These are phyloP conservation scores for Conger conger DNA, from an alignment of 2,113 vertebrate species.

Conservation along the genomic window DNA sequence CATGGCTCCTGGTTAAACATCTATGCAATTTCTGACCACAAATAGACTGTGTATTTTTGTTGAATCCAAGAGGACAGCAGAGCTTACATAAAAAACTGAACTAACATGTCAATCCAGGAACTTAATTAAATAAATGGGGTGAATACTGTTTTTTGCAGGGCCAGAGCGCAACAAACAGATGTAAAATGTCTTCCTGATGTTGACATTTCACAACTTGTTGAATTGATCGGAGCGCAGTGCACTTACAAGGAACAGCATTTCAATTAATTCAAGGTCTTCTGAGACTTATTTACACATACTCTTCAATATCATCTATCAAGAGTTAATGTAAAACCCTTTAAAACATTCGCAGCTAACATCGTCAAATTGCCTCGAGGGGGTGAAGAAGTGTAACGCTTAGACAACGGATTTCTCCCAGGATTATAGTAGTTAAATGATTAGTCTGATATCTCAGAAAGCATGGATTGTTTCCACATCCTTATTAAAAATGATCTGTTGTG, in stretches of 20 bases:
- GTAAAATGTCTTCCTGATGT: not conserved
- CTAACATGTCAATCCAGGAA: no score
- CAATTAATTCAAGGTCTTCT: not conserved
- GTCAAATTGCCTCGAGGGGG: not conserved
- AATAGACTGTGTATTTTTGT: not conserved
- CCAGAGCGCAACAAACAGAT: not conserved
- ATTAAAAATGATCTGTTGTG: not conserved
- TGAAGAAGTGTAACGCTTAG: not conserved
- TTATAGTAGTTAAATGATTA: not conserved
- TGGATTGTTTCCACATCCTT: not conserved
- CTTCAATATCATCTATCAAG: not conserved
- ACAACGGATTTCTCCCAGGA: not conserved
- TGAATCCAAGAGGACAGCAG: no score
- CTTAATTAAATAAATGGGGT: no score
- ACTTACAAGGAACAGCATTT: not conserved
- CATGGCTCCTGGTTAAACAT: not conserved
- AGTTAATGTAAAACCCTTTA: not conserved
- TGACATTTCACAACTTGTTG: not conserved
- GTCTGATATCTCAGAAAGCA: not conserved
- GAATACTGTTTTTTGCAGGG: no score
- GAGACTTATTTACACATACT: not conserved
- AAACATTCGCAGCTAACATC: not conserved
- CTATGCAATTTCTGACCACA: not conserved
- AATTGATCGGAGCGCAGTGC: not conserved
- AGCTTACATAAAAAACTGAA: no score